These are phyloP conservation scores for Xiphophorus couchianus DNA, from an alignment of 2,113 vertebrate species.

Conservation along the genomic window DNA sequence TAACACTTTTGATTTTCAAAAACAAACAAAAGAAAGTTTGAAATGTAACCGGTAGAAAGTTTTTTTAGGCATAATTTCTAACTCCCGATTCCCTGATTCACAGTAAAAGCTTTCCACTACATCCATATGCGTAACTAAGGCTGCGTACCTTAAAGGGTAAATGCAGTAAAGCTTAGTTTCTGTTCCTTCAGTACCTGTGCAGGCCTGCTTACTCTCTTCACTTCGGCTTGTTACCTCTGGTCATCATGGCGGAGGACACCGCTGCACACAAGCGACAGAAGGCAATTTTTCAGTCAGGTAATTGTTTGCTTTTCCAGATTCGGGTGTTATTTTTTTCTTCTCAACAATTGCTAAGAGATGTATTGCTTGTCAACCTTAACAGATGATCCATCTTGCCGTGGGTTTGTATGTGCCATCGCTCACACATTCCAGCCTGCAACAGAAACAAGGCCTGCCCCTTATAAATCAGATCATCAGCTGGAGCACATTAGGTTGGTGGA, in stretches of 20 bases:
- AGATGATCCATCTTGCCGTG: conserved; percentile 85
- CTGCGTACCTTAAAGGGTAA: background rate
- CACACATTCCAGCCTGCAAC: conserved; percentile 88
- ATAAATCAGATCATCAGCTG: conserved; percentile 92
- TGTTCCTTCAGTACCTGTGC: conserved; percentile 79
- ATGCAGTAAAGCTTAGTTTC: background rate
- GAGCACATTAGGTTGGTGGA: conserved; percentile 85
- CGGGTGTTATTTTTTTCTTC: background rate
- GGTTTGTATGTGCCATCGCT: conserved; percentile 83
- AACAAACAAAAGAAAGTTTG: background rate
- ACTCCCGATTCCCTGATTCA: too few relatives aligned
- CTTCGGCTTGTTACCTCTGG: conserved; percentile 79
- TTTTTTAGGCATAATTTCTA: too few relatives aligned
- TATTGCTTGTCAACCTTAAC: conserved; percentile 29
- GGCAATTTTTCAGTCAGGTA: conserved; percentile 86
- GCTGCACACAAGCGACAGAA: conserved; percentile 64
- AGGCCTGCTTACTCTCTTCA: conserved; percentile 83
- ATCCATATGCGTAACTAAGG: background rate
- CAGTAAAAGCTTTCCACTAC: background rate
- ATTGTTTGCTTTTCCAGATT: conserved; percentile 9
- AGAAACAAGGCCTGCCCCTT: conserved; percentile 88
- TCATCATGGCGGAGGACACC: conserved; percentile 69
- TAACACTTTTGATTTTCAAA: background rate
- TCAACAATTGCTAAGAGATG: conserved; percentile 1
- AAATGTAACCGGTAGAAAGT: background rate